Percentiles rank a stretch among this genome's conserved stretches.
These are phyloP conservation scores for Paralvinella palmiformis DNA, from an alignment of 1,140 invertebrate genomes.

Conservation along the genomic window DNA sequence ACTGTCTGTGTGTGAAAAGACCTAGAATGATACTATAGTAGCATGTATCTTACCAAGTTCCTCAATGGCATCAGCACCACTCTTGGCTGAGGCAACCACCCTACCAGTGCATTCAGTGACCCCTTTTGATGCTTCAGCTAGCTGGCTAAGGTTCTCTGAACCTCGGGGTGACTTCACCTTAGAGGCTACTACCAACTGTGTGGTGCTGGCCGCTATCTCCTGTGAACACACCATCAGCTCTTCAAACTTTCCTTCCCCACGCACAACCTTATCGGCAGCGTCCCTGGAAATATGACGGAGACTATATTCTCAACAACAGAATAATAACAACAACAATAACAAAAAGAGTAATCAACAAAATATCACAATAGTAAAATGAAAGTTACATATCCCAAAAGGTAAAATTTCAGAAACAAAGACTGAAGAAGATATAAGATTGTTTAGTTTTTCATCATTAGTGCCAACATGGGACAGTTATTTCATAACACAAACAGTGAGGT, in stretches of 20 bases:
- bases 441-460: neutral
- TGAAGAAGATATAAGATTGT: neutral
- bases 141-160: conserved; percentile 67
- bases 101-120: conserved; percentile 85
- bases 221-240: conserved; percentile 92
- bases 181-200: conserved; percentile 92
- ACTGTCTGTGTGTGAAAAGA: too few species aligned
- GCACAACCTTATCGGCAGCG: conserved; percentile 87
- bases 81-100: conserved; percentile 88
- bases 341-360: neutral
- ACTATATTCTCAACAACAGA: neutral
- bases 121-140: conserved; percentile 76
- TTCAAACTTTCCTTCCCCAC: conserved; percentile 81
- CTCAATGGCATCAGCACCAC: conserved; percentile 76
- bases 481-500: too few species aligned
- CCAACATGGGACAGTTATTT: too few species aligned
- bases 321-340: neutral
- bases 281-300: conserved; percentile 67
- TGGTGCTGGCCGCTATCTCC: conserved; percentile 93
- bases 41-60: conserved; percentile 62
- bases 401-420: neutral
- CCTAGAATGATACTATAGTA: too few species aligned
- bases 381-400: neutral
- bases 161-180: conserved; percentile 68
- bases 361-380: too few species aligned